Evolutionary conservation across 2,888 invertebrate genomes (phyloP).

Genomic region (Phalangium opilio): DNA sequence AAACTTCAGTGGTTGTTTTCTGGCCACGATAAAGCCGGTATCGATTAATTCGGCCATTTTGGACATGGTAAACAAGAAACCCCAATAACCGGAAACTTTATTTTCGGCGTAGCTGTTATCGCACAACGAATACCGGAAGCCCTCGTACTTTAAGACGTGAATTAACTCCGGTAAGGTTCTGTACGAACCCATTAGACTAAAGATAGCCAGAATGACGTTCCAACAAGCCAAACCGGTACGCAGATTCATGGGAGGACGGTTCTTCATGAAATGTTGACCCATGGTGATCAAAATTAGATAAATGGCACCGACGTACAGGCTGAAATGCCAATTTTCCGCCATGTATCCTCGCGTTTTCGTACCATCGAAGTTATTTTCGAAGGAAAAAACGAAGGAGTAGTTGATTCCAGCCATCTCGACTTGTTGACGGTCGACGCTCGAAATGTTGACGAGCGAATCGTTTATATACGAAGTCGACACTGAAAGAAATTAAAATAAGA

Average conservation of each 20-base stretch:
- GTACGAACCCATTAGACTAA: constrained; percentile 71
- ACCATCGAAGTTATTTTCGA: constrained; percentile 85
- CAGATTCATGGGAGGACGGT: constrained; percentile 73
- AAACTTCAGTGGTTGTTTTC: constrained; percentile 85
- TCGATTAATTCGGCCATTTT: constrained; percentile 91
- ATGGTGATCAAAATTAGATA: constrained; percentile 89
- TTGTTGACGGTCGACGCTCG: no score
- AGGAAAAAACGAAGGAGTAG: constrained; percentile 84
- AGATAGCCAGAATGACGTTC: constrained; percentile 79
- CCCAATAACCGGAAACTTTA: constrained; percentile 91
- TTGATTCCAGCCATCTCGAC: constrained; percentile 34
- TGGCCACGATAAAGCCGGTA: constrained; percentile 71
- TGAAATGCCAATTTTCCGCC: constrained; percentile 86
- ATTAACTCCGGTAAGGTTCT: constrained; percentile 88
- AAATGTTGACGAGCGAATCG: no score
- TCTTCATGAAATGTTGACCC: constrained; percentile 84
- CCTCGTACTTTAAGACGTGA: constrained; percentile 71
- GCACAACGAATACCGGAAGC: constrained; percentile 89
- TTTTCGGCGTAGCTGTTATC: constrained; percentile 79
- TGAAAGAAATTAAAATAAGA: no score
- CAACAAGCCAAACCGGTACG: constrained; percentile 71
- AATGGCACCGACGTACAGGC: constrained; percentile 70
- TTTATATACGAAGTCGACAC: no score
- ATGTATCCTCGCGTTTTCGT: constrained; percentile 80
- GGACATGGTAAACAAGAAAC: constrained; percentile 88